Percentiles rank a stretch among this genome's conserved stretches.
phyloP scores from a whole-genome alignment of 2,113 vertebrate genomes.

The Mobula hypostoma region DNA sequence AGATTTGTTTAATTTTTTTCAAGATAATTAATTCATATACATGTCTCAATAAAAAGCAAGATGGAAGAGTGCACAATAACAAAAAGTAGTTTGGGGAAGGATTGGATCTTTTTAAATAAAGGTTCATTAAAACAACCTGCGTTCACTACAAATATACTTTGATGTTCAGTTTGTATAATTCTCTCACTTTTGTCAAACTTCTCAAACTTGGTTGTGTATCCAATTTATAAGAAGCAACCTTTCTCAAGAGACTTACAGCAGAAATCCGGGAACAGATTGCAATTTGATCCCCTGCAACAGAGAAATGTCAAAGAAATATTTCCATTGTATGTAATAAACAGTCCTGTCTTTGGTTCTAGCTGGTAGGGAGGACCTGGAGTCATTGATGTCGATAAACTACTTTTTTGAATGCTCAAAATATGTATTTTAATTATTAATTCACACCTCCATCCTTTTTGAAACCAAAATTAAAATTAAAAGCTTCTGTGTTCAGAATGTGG shows the following conservation, averaged over 20 bases:
- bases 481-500: neutral
- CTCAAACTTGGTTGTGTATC: neutral
- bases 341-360: neutral
- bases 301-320: neutral
- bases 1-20: constrained; percentile 8
- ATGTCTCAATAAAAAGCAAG: constrained; percentile 32
- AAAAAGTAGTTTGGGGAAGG: neutral
- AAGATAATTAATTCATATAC: constrained; percentile 26
- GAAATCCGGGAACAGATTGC: neutral
- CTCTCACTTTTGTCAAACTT: constrained; percentile 26
- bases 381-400: neutral
- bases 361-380: neutral
- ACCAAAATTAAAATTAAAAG: neutral
- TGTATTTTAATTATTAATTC: neutral
- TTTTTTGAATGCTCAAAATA: neutral
- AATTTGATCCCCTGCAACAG: neutral
- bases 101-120: constrained; percentile 31
- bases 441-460: neutral
- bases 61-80: neutral
- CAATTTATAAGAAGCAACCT: neutral
- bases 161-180: constrained; percentile 11
- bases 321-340: neutral
- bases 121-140: constrained; percentile 18
- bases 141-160: constrained; percentile 23
- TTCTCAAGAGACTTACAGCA: neutral